Conservation (phyloP, 1,140 invertebrate species). For the Hestina assimilis region DNA sequence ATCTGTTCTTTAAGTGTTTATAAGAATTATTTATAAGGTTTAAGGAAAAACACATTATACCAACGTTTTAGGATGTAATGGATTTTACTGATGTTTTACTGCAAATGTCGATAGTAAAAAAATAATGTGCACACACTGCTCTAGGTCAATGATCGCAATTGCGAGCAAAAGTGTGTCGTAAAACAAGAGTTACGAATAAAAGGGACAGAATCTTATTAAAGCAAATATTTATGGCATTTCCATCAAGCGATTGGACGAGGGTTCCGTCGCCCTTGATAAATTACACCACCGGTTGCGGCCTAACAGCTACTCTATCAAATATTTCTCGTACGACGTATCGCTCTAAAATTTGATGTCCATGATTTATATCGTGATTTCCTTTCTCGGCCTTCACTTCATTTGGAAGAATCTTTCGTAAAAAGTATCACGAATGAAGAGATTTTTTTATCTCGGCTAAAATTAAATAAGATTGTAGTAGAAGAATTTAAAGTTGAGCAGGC, state of each 20-base stretch:
- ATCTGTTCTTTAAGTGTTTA: slow-evolving; percentile 8
- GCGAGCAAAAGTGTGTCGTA: slow-evolving; percentile 63
- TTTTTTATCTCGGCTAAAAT: slow-evolving; percentile 24
- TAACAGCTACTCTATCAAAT: slow-evolving; percentile 54
- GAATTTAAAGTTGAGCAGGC: slow-evolving; percentile 69
- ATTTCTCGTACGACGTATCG: slow-evolving; percentile 55
- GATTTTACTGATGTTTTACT: slow-evolving; percentile 33
- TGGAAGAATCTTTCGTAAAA: slow-evolving; percentile 21
- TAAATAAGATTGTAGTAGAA: slow-evolving; percentile 50
- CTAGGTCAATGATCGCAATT: slow-evolving; percentile 42
- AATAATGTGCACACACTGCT: slow-evolving; percentile 50
- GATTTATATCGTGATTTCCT: slow-evolving; percentile 58
- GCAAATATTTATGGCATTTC: slow-evolving; percentile 78
- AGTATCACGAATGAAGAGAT: slow-evolving; percentile 29
- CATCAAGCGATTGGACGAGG: slow-evolving; percentile 74
- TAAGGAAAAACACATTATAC: slow-evolving; percentile 5
- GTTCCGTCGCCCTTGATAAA: slow-evolving; percentile 66
- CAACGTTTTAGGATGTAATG: slow-evolving; percentile 5
- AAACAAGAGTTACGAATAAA: slow-evolving; percentile 69
- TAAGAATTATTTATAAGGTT: slow-evolving; percentile 4
- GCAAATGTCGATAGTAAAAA: slow-evolving; percentile 51
- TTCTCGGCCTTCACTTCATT: slow-evolving; percentile 35
- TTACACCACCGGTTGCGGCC: slow-evolving; percentile 58
- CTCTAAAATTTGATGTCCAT: slow-evolving; percentile 56
- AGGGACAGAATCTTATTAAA: slow-evolving; percentile 77